phyloP scores from a whole-genome alignment of 2,797 vertebrate species.

The Selene dorsalis region DNA sequence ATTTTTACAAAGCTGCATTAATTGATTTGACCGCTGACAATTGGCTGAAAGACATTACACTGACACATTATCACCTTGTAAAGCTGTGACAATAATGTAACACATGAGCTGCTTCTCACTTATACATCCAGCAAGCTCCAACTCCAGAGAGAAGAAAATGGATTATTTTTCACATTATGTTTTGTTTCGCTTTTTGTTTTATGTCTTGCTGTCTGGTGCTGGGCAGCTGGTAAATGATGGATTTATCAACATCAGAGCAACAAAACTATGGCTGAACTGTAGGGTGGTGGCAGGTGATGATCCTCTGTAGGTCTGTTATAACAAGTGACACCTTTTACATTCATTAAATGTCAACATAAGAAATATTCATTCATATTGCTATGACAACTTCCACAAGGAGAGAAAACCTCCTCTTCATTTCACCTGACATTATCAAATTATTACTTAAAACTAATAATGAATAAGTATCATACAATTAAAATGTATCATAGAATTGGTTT shows the following conservation, averaged over 20 bases:
- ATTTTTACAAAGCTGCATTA: background rate
- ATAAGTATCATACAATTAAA: too few relatives aligned
- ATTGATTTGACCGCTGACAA: background rate
- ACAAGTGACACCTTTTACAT: background rate
- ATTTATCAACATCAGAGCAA: background rate
- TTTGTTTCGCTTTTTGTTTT: too few relatives aligned
- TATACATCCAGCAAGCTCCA: too few relatives aligned
- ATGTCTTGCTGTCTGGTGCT: background rate
- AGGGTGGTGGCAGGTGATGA: background rate
- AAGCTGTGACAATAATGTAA: background rate
- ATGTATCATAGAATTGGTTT: too few relatives aligned
- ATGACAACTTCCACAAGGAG: background rate
- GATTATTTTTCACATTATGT: background rate
- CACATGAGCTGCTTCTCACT: too few relatives aligned
- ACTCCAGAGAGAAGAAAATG: background rate
- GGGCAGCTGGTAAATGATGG: background rate
- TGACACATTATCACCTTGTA: background rate
- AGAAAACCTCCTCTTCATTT: background rate
- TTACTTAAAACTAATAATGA: too few relatives aligned
- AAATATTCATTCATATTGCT: background rate
- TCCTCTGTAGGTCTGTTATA: background rate
- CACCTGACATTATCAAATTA: background rate
- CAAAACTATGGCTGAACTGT: background rate
- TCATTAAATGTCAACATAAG: background rate
- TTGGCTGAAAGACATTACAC: background rate